Evolutionary conservation across 2,797 vertebrate species (phyloP), one percentile per base, ranked within the genome.

Genomic region (Sphenodon punctatus): DNA sequence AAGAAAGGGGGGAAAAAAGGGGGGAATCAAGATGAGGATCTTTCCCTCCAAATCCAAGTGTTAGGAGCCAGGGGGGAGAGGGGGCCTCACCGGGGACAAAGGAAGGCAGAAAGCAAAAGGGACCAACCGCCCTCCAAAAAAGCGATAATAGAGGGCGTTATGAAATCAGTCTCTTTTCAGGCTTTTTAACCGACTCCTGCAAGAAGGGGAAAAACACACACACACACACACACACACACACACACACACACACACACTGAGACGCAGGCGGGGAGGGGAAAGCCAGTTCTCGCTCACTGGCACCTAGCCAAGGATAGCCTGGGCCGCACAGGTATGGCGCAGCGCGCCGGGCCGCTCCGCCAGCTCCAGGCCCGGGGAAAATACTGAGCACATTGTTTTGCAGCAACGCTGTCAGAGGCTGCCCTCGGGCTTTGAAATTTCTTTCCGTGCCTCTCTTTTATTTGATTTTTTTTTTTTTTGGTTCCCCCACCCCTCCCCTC

Each of bases 221-320:
- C 61, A 75, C 61, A 41, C n/a, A n/a, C n/a, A n/a, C n/a, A n/a
- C n/a, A n/a, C n/a, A n/a, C n/a, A n/a, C n/a, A n/a, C n/a, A n/a
- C n/a, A n/a, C n/a, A n/a, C n/a, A n/a, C n/a, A n/a, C n/a, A n/a
- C n/a, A n/a, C n/a, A n/a, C n/a, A n/a, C n/a, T n/a, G n/a, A n/a
- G n/a, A n/a, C n/a, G n/a, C n/a, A 25, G 20, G n/a, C n/a, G n/a
- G 51, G 19, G 56, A 60, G 30, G 74, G 36, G 4, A 22, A 13
- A 23, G 39, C 43, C 23, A 30, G 61, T 45, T 71, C 41, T 49
- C 75, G 86, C 91, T 93, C 85, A 93, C 93, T 95, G 92, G 91
- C 95, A 90, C 80, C 75, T 34, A 41, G 92, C 93, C 94, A 84
- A 73, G 81, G 89, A 91, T 85, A 72, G 92, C 78, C 84, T 66